Evolutionary conservation across 1,140 invertebrate species (phyloP).

Genomic region (Rhagoletis pomonella): DNA sequence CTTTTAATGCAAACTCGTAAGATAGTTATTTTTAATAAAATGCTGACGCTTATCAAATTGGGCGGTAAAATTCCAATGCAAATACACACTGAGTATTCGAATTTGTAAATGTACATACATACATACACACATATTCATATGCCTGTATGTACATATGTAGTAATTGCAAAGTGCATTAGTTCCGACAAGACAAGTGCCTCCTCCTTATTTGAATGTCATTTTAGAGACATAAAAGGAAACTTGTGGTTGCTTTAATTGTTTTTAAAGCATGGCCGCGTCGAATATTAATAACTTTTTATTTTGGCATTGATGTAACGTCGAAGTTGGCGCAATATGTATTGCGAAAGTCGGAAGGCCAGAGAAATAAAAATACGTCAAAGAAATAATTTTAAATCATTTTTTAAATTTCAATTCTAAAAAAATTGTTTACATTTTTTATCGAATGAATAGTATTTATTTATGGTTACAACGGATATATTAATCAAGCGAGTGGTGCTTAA

Average conservation of each 20-base stretch:
- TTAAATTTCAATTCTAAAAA: too few relatives aligned
- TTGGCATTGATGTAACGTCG: neutral
- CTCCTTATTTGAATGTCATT: neutral
- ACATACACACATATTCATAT: neutral
- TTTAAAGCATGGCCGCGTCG: neutral
- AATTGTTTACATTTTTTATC: too few relatives aligned
- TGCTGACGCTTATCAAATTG: neutral
- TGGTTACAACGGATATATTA: neutral
- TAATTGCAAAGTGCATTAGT: neutral
- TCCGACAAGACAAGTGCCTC: neutral
- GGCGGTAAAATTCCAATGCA: neutral
- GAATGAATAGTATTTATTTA: too few relatives aligned
- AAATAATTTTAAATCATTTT: too few relatives aligned
- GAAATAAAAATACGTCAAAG: too few relatives aligned
- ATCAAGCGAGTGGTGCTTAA: neutral
- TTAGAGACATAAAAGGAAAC: constrained; percentile 26
- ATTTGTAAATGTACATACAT: neutral
- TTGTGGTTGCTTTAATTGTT: constrained; percentile 17
- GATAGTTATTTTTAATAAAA: neutral
- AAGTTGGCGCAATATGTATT: neutral
- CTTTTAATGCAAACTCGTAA: too few relatives aligned
- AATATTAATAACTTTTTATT: constrained; percentile 5
- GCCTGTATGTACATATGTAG: neutral
- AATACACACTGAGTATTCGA: neutral
- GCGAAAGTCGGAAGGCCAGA: neutral